These are phyloP conservation scores for Malurus cyaneus DNA, from an alignment of 2,113 vertebrate genomes.

Conservation along the genomic window DNA sequence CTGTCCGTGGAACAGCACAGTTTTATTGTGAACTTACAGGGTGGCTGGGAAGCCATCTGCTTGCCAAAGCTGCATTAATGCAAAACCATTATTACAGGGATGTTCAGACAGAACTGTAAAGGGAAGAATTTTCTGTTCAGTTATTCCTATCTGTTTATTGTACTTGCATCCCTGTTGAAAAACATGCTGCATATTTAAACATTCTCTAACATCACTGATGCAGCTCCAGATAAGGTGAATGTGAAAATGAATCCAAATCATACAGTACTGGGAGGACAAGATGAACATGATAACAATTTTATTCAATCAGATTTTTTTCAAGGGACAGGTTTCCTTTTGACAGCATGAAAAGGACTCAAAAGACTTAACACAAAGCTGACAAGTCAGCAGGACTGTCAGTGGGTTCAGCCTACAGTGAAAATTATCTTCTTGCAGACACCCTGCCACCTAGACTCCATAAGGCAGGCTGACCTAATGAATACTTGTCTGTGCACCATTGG, in stretches of 20 bases:
- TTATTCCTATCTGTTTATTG: background rate
- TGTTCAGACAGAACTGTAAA: background rate
- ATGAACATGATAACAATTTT: background rate
- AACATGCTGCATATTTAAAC: background rate
- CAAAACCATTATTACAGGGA: background rate
- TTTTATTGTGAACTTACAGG: background rate
- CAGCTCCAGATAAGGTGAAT: background rate
- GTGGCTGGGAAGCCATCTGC: background rate
- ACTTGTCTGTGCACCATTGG: background rate
- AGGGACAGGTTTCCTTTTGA: background rate
- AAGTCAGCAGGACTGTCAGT: background rate
- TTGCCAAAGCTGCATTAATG: background rate
- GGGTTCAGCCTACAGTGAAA: background rate
- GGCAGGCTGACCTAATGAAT: background rate
- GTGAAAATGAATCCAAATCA: background rate
- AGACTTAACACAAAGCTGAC: constrained; percentile 5
- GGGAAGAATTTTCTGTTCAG: background rate
- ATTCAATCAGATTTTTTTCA: background rate
- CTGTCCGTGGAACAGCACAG: background rate
- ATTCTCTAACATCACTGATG: background rate
- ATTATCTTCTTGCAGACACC: background rate
- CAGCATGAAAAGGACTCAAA: background rate
- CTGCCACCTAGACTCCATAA: background rate
- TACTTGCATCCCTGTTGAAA: background rate
- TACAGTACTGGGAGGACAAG: background rate